Conservation (phyloP, 2,888 invertebrate species). For the Azorinus chamasolen region DNA sequence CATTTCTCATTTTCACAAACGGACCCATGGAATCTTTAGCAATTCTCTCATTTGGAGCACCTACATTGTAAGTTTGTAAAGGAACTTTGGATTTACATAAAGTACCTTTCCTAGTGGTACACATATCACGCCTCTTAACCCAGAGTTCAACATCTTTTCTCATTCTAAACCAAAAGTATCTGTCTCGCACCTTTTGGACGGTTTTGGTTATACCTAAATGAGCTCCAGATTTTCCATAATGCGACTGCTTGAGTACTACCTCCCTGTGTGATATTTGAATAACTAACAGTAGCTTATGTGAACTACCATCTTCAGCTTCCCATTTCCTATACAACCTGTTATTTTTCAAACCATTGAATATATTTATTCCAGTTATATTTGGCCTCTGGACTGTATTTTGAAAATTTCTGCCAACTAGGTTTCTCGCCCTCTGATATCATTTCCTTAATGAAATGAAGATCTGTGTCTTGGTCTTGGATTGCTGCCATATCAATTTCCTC, state of each 20-base stretch:
- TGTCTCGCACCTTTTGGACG: slow-evolving; percentile 14
- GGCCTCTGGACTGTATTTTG: slow-evolving; percentile 1
- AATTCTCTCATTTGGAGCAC: slow-evolving; percentile 37
- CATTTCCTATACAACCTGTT: slow-evolving; percentile 27
- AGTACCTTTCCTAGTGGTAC: not conserved
- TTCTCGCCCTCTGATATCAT: no score
- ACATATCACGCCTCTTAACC: slow-evolving; percentile 11
- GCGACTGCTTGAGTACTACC: slow-evolving; percentile 7
- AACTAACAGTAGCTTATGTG: slow-evolving; percentile 1
- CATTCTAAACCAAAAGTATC: slow-evolving; percentile 38
- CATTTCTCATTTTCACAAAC: slow-evolving; percentile 18
- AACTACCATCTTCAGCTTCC: slow-evolving; percentile 2
- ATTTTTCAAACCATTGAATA: slow-evolving; percentile 36
- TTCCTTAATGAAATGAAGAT: slow-evolving; percentile 24
- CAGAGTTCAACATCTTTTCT: slow-evolving; percentile 29
- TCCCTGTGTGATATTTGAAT: slow-evolving; percentile 6
- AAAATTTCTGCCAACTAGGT: no score
- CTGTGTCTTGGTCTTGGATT: no score
- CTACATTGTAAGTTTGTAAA: slow-evolving; percentile 5
- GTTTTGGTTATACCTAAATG: slow-evolving; percentile 30
- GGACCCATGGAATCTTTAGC: slow-evolving; percentile 52
- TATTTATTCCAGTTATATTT: slow-evolving; percentile 47
- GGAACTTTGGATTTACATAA: slow-evolving; percentile 5
- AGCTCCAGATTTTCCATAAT: no score
- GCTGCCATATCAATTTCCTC: no score